Evolutionary conservation across 2,888 invertebrate genomes (phyloP), one percentile per base, ranked within the genome.

Genomic region (Apomyelois bistriatella): DNA sequence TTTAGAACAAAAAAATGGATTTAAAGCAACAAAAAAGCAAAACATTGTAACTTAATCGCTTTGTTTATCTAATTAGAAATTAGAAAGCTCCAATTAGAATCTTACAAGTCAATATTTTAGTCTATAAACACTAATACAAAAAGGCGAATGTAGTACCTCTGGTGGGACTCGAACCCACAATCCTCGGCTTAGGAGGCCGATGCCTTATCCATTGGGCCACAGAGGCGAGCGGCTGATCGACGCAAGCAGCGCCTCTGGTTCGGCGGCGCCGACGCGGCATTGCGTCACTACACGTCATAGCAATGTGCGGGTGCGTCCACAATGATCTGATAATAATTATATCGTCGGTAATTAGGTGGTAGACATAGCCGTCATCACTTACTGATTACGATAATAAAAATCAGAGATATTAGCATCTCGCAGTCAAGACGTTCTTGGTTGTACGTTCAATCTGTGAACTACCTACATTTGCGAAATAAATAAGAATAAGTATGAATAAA

Each of bases 91-190:
- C 10, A 16, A 35, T 30, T 9, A 35, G 32, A 46, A 32, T 46
- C 12, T 9, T 15, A 15, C n/a, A 15, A 9, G 7, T 10, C 7
- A 32, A 6, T 46, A 48, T 17, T 53, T 51, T n/a, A n/a, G n/a
- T 9, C 12, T 17, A 9, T 48, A 54, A 55, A 9, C 8, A 35
- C 32, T 48, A 22, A 41, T 61, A 63, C 76, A 80, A 84, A 84
- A 83, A 82, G 65, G 61, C 57, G 53, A 48, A 40, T 47, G 17
- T n/a, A 61, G 61, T 94, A 95, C 95, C 95, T 94, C 94, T 94
- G 94, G 94, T 94, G 94, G 94, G 94, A 94, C 94, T 94, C 94
- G 94, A 94, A 94, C 94, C 94, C 94, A 93, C 94, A 93, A 93
- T 94, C 94, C 94, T 93, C 94, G 94, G 94, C 94, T 94, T 94